A percentile compares a stretch with the other conserved stretches of the same genome.
Evolutionary conservation across 2,797 vertebrate species (phyloP).

Genomic region (Picus viridis): DNA sequence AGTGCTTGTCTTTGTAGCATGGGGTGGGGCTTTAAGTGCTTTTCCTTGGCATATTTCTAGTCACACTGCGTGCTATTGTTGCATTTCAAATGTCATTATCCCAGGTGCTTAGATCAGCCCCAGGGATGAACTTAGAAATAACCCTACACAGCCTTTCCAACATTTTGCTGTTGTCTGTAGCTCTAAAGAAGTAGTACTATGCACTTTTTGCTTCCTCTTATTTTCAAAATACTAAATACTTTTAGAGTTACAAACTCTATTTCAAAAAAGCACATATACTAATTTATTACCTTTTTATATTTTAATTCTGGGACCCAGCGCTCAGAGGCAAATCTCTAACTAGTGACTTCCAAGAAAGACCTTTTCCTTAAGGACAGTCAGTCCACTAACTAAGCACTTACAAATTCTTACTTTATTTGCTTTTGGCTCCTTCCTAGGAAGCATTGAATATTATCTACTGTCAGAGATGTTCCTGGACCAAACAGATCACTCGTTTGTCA

Average conservation of each 20-base stretch:
- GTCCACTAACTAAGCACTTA: neutral
- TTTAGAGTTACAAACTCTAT: neutral
- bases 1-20: neutral
- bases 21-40: neutral
- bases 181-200: neutral
- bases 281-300: neutral
- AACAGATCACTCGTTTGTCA: neutral
- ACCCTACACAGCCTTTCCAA: neutral
- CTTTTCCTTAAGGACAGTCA: neutral
- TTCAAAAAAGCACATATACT: neutral
- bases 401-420: neutral
- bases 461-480: neutral
- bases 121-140: neutral
- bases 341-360: neutral
- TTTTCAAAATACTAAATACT: neutral
- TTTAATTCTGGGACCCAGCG: neutral
- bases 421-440: conserved; percentile 8
- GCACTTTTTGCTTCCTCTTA: neutral
- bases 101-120: neutral
- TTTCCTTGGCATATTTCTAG: conserved; percentile 16
- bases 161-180: neutral
- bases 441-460: neutral
- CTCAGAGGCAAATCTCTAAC: neutral
- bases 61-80: neutral
- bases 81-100: conserved; percentile 19